Evolutionary conservation across 1,140 invertebrate genomes (phyloP), one percentile per base, ranked within the genome.

Genomic region (Orius laevigatus): DNA sequence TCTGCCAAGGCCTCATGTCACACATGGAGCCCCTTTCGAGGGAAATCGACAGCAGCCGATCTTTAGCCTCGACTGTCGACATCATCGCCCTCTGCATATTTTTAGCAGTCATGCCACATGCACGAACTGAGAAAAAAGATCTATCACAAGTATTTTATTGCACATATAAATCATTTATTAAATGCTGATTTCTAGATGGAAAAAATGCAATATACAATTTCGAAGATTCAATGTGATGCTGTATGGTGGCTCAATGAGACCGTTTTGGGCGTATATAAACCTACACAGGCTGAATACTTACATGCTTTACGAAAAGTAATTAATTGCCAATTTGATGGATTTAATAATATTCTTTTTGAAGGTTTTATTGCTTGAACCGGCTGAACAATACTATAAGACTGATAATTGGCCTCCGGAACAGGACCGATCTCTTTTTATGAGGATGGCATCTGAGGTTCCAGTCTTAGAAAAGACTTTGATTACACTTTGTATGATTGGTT

Each of bases 371-470:
- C 69, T 94, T 57, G 90, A 94, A 62, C 71, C 75, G 50, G 66
- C 77, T 1, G 90, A 95, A 50, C 76, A 82, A 36, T 94, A 94
- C 66, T 88, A 81, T 58, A 89, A 86, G 59, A 73, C 84, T 51
- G 93, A 97, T 64, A 90, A 85, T 62, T 97, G 91, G 90, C 92
- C 91, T 1, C 75, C 85, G 4, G 93, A 96, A 62, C 75, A 75
- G 16, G 89, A 94, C 56, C 69, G 86, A 49, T 71, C 70, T 10
- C 63, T 84, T 16, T 79, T 89, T 51, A 71, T 93, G 56, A 68
- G 88, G 42, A 63, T 93, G 32, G 81, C 84, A 32, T 81, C 81
- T 4, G 91, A 97, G 68, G 80, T 90, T 10, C 55, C 59, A 11
- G 36, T 60, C 6, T 38, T 53, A 11, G 57, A 60, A 50, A 39